Percentiles rank a stretch among this genome's conserved stretches.
Evolutionary conservation across 2,888 invertebrate species (phyloP).

Genomic region (Liodrosophila aerea): DNA sequence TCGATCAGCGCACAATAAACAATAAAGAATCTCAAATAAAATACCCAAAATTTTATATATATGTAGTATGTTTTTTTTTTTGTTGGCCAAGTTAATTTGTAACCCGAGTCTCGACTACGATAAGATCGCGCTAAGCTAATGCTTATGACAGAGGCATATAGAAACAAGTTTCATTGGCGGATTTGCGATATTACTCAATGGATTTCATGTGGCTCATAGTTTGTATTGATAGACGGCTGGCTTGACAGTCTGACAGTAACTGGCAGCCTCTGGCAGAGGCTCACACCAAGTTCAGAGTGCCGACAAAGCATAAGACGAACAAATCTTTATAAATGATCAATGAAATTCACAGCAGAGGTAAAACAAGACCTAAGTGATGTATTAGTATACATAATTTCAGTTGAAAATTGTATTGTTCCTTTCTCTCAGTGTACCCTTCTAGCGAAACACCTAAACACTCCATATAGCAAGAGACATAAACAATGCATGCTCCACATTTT

Average conservation of each 20-base stretch:
- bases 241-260: slow-evolving; percentile 37
- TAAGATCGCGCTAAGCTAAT: slow-evolving; percentile 50
- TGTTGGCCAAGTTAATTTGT: slow-evolving; percentile 63
- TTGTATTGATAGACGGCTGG: slow-evolving; percentile 52
- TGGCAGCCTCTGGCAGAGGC: neutral
- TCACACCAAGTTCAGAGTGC: neutral
- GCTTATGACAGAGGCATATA: slow-evolving; percentile 37
- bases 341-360: neutral
- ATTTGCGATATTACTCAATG: slow-evolving; percentile 66
- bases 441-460: slow-evolving; percentile 1
- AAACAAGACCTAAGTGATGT: too few species aligned
- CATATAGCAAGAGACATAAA: slow-evolving; percentile 9
- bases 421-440: neutral
- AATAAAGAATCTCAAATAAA: slow-evolving; percentile 24
- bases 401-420: too few species aligned
- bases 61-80: neutral
- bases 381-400: too few species aligned
- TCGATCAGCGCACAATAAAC: slow-evolving; percentile 5
- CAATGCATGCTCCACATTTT: slow-evolving; percentile 68
- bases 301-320: neutral
- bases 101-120: slow-evolving; percentile 50
- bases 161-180: slow-evolving; percentile 66
- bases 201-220: slow-evolving; percentile 56
- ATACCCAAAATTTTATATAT: slow-evolving; percentile 28
- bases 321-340: too few species aligned